Evolutionary conservation across 2,113 vertebrate genomes (phyloP).

Genomic region (Megaptera novaeangliae): DNA sequence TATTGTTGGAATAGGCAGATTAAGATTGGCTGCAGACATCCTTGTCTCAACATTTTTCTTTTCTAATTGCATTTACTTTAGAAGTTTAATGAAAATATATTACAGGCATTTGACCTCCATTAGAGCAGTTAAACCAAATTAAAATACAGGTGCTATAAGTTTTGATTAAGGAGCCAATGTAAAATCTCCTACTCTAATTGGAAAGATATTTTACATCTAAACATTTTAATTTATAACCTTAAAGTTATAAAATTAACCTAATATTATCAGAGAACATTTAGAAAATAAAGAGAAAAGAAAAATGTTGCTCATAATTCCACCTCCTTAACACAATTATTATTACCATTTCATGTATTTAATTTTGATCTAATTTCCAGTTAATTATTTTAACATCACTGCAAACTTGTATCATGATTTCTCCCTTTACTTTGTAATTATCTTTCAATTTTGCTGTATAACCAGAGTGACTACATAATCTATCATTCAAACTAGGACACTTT

Average conservation of each 20-base stretch:
- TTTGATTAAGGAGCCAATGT: background rate
- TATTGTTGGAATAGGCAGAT: background rate
- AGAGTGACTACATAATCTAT: background rate
- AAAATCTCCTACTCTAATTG: background rate
- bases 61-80: background rate
- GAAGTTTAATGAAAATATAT: conserved; percentile 3
- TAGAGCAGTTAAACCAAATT: background rate
- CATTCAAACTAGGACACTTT: background rate
- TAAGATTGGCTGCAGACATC: background rate
- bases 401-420: background rate
- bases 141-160: background rate
- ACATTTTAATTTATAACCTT: background rate
- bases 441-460: background rate
- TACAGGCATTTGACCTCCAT: background rate
- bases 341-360: background rate
- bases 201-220: background rate
- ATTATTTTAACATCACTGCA: background rate
- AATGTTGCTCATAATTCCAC: background rate
- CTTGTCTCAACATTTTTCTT: conserved; percentile 3
- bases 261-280: background rate
- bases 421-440: conserved; percentile 15
- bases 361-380: background rate
- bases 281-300: background rate
- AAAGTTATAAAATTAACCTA: background rate
- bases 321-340: background rate